Percentiles rank a stretch among this genome's conserved stretches.
phyloP scores from a whole-genome alignment of 2,797 vertebrate genomes.

The Poecilia velifera region DNA sequence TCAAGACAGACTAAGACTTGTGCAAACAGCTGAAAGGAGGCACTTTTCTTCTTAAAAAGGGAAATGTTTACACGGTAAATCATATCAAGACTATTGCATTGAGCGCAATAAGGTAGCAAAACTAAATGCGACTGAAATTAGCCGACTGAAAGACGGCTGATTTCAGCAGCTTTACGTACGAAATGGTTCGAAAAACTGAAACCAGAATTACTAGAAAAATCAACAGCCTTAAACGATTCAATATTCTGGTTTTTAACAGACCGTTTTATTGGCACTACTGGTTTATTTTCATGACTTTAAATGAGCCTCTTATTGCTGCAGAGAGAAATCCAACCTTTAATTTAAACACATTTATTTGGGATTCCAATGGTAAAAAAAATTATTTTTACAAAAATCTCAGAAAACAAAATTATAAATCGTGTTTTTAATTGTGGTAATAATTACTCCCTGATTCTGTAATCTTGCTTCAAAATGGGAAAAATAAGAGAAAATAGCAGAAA shows the following conservation, averaged over 20 bases:
- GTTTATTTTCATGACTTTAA: neutral
- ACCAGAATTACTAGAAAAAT: neutral
- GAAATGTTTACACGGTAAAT: conserved; percentile 80
- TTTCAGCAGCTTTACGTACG: conserved; percentile 25
- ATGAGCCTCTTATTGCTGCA: neutral
- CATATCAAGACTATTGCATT: conserved; percentile 65
- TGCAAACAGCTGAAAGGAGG: conserved; percentile 56
- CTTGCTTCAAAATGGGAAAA: neutral
- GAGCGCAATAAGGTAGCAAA: conserved; percentile 67
- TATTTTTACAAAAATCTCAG: neutral
- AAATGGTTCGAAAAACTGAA: conserved; percentile 7
- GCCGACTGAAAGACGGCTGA: conserved; percentile 14
- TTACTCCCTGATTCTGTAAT: neutral
- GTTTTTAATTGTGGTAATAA: neutral
- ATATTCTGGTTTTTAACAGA: neutral
- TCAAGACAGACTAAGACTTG: conserved; percentile 43
- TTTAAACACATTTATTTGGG: neutral
- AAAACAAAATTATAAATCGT: neutral
- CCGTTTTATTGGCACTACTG: neutral
- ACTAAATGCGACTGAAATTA: conserved; percentile 26
- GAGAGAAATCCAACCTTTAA: neutral
- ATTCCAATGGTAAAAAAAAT: neutral
- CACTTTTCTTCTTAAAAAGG: conserved; percentile 42
- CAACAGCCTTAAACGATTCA: neutral
- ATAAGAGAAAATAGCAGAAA: neutral